Evolutionary conservation across 2,888 invertebrate genomes (phyloP).

Genomic region (Platycheirus rosarum): DNA sequence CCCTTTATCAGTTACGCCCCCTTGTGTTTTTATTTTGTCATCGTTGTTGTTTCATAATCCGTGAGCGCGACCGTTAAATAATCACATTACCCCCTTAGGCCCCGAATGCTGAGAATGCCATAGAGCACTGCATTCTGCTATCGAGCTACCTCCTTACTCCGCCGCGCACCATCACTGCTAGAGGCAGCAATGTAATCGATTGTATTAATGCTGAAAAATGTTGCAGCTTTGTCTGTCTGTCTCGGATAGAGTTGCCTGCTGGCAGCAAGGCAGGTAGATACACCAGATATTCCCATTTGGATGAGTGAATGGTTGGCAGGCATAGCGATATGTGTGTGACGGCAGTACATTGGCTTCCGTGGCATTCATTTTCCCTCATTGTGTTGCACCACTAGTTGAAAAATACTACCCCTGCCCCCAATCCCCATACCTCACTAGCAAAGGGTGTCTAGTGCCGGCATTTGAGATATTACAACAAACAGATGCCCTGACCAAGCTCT

Average conservation of each 20-base stretch:
- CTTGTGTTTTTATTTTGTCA: slow-evolving; percentile 35
- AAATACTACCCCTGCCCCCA: not conserved
- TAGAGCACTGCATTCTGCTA: slow-evolving; percentile 39
- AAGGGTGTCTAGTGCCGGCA: slow-evolving; percentile 30
- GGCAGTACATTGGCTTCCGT: slow-evolving; percentile 68
- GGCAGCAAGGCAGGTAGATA: slow-evolving; percentile 44
- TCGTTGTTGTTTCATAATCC: slow-evolving; percentile 69
- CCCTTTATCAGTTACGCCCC: not conserved
- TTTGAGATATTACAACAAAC: slow-evolving; percentile 53
- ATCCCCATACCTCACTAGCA: not conserved
- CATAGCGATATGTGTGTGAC: slow-evolving; percentile 11
- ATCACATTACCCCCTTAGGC: slow-evolving; percentile 70
- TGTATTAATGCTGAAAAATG: slow-evolving; percentile 73
- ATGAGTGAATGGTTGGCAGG: slow-evolving; percentile 65
- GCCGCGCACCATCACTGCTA: slow-evolving; percentile 18
- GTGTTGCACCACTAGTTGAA: slow-evolving; percentile 21
- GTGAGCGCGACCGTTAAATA: slow-evolving; percentile 71
- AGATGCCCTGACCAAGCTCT: not conserved
- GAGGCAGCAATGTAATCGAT: slow-evolving; percentile 68
- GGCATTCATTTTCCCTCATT: slow-evolving; percentile 58
- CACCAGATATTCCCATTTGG: slow-evolving; percentile 25
- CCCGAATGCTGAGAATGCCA: slow-evolving; percentile 32
- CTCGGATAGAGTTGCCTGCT: slow-evolving; percentile 24
- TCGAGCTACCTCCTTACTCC: not conserved
- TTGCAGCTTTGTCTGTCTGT: slow-evolving; percentile 67